These are phyloP conservation scores for Euzetes globulus DNA, from an alignment of 2,888 invertebrate genomes.

Conservation along the genomic window DNA sequence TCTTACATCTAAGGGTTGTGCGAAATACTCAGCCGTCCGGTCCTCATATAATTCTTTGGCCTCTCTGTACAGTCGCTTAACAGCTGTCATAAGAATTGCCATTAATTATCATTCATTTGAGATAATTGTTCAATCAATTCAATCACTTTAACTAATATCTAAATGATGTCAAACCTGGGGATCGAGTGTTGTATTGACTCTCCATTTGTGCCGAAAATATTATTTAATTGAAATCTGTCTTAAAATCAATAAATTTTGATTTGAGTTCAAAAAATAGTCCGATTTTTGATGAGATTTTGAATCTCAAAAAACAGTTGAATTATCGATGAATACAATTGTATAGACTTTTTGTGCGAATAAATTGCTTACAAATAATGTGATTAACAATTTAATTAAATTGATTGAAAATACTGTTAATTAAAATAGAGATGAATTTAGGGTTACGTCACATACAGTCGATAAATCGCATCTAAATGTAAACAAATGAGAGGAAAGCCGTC, in stretches of 20 bases:
- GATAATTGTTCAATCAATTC: not conserved
- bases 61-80: constrained; percentile 86
- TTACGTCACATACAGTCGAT: not conserved
- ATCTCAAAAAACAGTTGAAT: not conserved
- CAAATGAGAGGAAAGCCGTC: not conserved
- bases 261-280: not conserved
- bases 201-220: constrained; percentile 11
- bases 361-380: not conserved
- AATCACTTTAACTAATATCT: not conserved
- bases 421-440: not conserved
- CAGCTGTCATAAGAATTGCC: constrained; percentile 55
- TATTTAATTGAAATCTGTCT: not conserved
- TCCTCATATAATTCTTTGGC: constrained; percentile 68
- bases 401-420: not conserved
- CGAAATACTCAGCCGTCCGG: constrained; percentile 80
- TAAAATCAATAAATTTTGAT: not conserved
- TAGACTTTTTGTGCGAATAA: not conserved
- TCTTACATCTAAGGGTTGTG: constrained; percentile 68
- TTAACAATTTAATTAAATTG: not conserved
- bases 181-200: constrained; percentile 35
- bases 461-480: not conserved
- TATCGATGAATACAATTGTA: no score
- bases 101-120: no score
- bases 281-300: not conserved
- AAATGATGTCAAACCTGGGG: constrained; percentile 35